These are phyloP conservation scores for Artemia franciscana DNA, from an alignment of 1,140 invertebrate genomes.

Conservation along the genomic window DNA sequence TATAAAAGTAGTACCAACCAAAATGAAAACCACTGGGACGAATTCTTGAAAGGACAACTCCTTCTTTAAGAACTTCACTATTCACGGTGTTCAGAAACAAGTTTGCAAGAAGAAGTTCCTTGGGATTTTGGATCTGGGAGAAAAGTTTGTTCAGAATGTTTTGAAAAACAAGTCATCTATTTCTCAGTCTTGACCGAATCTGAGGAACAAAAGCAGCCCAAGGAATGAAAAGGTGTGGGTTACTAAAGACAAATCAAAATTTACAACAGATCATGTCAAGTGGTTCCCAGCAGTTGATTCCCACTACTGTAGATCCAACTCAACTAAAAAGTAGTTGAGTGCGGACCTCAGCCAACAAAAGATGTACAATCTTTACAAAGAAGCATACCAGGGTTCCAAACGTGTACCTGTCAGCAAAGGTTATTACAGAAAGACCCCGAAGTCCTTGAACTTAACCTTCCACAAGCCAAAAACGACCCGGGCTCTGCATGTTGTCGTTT, in stretches of 20 bases:
- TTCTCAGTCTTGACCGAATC: neutral
- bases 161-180: neutral
- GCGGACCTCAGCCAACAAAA: neutral
- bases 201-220: neutral
- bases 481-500: too few relatives aligned
- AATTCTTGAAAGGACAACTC: neutral
- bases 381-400: neutral
- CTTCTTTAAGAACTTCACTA: neutral
- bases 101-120: neutral
- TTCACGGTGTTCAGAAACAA: neutral
- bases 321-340: neutral
- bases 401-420: neutral
- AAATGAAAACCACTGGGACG: too few relatives aligned
- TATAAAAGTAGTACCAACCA: too few relatives aligned
- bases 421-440: neutral
- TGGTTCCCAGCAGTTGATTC: neutral
- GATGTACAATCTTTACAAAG: neutral
- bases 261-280: neutral
- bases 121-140: neutral
- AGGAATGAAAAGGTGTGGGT: too few relatives aligned
- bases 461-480: neutral
- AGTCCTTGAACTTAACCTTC: neutral
- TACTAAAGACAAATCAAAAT: neutral
- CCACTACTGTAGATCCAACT: neutral
- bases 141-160: neutral